Conservation (phyloP, 2,797 vertebrate genomes). For the Anguilla pacifica region DNA sequence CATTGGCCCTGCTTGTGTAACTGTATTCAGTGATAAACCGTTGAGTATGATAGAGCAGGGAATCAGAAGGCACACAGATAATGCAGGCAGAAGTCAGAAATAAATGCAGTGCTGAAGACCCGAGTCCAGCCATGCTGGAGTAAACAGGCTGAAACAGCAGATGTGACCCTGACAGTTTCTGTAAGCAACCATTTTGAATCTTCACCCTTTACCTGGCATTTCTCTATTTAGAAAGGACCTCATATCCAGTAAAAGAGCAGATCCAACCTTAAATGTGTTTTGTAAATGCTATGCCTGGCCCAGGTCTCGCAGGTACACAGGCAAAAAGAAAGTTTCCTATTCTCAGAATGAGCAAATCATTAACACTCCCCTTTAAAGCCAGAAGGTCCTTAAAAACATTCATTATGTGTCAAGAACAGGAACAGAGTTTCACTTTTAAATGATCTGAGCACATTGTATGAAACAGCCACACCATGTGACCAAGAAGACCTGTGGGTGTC, state of each 20-base stretch:
- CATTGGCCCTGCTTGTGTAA: background rate
- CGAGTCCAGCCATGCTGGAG: background rate
- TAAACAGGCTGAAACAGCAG: background rate
- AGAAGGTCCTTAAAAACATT: background rate
- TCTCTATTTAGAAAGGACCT: background rate
- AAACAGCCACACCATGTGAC: background rate
- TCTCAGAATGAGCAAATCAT: background rate
- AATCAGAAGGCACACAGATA: conserved; percentile 15
- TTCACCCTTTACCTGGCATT: background rate
- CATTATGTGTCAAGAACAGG: background rate
- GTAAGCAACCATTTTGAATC: background rate
- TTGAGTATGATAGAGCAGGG: background rate
- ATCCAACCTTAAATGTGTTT: background rate
- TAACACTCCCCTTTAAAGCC: background rate
- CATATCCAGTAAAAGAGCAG: background rate
- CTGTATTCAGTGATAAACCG: background rate
- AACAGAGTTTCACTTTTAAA: background rate
- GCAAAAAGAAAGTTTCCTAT: background rate
- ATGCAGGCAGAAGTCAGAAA: conserved; percentile 1
- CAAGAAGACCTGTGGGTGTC: background rate
- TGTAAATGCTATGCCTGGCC: background rate
- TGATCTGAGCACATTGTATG: background rate
- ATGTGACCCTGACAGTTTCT: background rate
- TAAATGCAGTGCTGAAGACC: background rate
- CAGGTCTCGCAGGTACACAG: background rate